Percentiles rank a stretch among this genome's conserved stretches.
phyloP scores from a whole-genome alignment of 2,888 invertebrate species.

The Dichetophora obliterata region DNA sequence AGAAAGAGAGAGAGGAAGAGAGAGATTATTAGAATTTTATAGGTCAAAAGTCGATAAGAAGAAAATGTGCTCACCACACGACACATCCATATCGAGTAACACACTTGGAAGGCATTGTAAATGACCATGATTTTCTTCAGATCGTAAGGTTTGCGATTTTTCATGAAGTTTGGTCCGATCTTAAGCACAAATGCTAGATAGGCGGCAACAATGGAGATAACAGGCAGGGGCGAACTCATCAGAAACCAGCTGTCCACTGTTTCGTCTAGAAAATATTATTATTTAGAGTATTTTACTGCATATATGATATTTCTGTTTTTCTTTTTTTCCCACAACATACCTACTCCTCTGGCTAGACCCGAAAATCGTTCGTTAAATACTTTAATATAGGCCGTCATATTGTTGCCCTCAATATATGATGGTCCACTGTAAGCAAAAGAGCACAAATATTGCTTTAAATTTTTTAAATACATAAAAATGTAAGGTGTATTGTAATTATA shows the following conservation, averaged over 20 bases:
- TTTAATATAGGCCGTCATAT: slow-evolving; percentile 64
- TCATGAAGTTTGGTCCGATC: slow-evolving; percentile 82
- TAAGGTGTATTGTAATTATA: background rate
- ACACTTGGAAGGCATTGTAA: slow-evolving; percentile 91
- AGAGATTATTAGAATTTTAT: background rate
- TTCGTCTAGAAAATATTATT: slow-evolving; percentile 74
- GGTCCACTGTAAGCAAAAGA: slow-evolving; percentile 41
- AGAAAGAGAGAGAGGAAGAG: background rate
- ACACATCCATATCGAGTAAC: slow-evolving; percentile 82
- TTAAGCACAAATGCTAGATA: slow-evolving; percentile 83
- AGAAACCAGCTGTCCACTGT: slow-evolving; percentile 82
- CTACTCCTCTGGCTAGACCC: slow-evolving; percentile 63
- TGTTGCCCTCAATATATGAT: slow-evolving; percentile 13
- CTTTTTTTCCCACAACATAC: slow-evolving; percentile 53
- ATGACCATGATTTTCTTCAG: slow-evolving; percentile 79
- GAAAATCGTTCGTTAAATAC: slow-evolving; percentile 65
- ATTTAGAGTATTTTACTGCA: background rate
- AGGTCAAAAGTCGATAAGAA: background rate
- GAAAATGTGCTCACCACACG: slow-evolving; percentile 59
- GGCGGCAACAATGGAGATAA: slow-evolving; percentile 75
- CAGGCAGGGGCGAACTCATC: slow-evolving; percentile 82
- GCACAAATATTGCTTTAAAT: slow-evolving; percentile 9
- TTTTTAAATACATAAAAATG: background rate
- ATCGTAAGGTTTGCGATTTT: slow-evolving; percentile 79
- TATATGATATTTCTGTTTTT: background rate